phyloP scores from a whole-genome alignment of 2,888 invertebrate species.

The Polymixis lichenea region DNA sequence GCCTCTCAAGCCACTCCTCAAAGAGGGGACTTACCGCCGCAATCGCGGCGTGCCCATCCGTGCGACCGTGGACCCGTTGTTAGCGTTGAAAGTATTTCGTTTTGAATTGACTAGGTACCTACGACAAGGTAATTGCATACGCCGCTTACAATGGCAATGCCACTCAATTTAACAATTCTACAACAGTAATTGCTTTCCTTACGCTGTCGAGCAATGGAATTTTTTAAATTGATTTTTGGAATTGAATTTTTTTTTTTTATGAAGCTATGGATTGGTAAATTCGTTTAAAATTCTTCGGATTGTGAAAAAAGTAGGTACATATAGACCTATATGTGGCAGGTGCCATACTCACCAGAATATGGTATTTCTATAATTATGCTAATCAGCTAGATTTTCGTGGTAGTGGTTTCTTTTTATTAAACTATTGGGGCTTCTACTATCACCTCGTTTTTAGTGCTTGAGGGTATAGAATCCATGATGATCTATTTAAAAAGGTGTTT shows the following conservation, averaged over 20 bases:
- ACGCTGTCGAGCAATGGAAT: background rate
- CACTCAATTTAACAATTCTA: background rate
- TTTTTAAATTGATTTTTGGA: no score
- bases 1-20: no score
- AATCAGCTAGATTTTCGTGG: no score
- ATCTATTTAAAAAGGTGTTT: background rate
- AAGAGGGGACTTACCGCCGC: no score
- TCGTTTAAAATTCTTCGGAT: background rate
- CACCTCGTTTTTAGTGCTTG: background rate
- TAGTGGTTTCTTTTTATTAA: no score
- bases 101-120: background rate
- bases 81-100: background rate
- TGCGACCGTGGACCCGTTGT: no score
- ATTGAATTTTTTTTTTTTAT: no score
- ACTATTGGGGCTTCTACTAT: no score
- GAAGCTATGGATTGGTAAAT: background rate
- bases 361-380: no score
- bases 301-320: background rate
- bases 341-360: no score
- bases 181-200: background rate
- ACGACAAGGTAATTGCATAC: background rate
- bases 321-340: no score
- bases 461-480: background rate
- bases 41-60: no score
- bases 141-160: background rate